Base-by-base conservation (phyloP, 2,113 vertebrate species). In the Nothobranchius furzeri region DNA sequence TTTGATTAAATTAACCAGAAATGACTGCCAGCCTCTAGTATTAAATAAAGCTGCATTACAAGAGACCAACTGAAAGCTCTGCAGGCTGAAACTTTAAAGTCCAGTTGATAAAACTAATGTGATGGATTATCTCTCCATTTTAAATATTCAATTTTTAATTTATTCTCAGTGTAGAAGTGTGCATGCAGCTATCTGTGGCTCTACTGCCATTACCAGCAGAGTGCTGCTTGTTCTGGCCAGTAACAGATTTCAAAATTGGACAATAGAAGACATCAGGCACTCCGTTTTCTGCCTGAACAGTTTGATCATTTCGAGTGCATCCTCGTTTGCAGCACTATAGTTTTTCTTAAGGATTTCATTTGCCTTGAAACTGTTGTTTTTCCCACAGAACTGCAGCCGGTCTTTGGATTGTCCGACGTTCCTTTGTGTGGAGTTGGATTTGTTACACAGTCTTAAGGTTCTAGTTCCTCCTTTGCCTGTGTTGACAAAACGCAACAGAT, bases 1-100 rank as follows among this genome's bases (percentile, higher is more conserved):
- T 11, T 24, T 37, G 17, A 79, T 71, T 68, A 42, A 54, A 73
- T 61, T 65, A 75, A 51, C n/a, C 17, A 47, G 51, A 63, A 65
- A 76, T 61, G 54, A 75, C n/a, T 30, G 14, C 37, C 7, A 57
- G 56, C 15, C 46, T 13, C 0, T 64, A 12, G 10, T 36, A 24
- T 70, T 64, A 59, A 60, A 52, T 30, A 5, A 1, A 7, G 0
- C 7, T 46, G 3, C 42, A 46, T 2, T 3, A 53, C 52, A 17
- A 45, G 24, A 49, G 24, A n/a, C 25, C 24, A 20, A 20, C 6
- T 56, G 13, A 1, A 12, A 46, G 4, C 20, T 20, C 43, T 53
- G n/a, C n/a, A n/a, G 6, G 49, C 36, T 59, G 5, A 3, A 58
- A 7, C 1, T 1, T 17, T 1, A 7, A 17, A 8, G 11, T 45